Conservation (phyloP, 2,797 vertebrate genomes). For the Yasuhikotakia modesta region DNA sequence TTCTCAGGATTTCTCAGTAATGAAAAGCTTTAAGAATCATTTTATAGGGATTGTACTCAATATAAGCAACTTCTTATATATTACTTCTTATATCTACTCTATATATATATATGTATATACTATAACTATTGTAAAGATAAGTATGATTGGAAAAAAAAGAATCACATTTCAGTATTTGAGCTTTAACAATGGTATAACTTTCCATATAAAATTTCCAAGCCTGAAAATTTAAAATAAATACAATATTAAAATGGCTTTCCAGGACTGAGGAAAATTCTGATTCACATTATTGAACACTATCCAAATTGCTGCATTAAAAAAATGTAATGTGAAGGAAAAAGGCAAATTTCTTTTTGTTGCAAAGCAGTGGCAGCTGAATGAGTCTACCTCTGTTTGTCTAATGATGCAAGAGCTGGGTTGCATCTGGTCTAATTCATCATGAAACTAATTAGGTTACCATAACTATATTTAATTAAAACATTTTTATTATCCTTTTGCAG, state of each 20-base stretch:
- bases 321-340: constrained; percentile 17
- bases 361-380: constrained; percentile 14
- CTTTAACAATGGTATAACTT: background rate
- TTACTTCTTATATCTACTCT: too few relatives aligned
- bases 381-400: constrained; percentile 38
- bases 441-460: constrained; percentile 44
- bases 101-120: background rate
- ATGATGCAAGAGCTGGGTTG: constrained; percentile 36
- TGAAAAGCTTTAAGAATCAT: background rate
- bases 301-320: constrained; percentile 6
- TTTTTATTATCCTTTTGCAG: constrained; percentile 26
- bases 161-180: background rate
- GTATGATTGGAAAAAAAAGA: too few relatives aligned
- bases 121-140: background rate
- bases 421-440: constrained; percentile 36
- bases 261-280: background rate
- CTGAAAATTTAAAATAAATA: background rate
- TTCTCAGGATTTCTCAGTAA: background rate
- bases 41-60: background rate
- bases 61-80: background rate
- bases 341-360: background rate
- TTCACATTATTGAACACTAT: background rate
- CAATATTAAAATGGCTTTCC: background rate
- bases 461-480: constrained; percentile 44
- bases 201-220: background rate